These are phyloP conservation scores for Chlorospingus semifuscus DNA, from an alignment of 2,797 vertebrate species.

Conservation along the genomic window DNA sequence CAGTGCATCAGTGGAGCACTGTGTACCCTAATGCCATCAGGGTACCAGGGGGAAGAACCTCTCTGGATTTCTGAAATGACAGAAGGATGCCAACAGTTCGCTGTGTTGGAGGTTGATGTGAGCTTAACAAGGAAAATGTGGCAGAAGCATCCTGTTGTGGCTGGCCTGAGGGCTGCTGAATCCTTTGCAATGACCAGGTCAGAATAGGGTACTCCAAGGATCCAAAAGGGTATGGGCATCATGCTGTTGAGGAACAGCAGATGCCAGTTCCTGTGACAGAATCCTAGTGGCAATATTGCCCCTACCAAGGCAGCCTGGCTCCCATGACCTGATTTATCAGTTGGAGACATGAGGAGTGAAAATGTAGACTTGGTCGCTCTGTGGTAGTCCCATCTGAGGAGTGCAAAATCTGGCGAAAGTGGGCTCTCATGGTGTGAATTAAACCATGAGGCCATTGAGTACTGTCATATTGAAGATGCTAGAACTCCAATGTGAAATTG, in stretches of 20 bases:
- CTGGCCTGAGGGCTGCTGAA: not conserved
- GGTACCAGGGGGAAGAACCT: not conserved
- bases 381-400: not conserved
- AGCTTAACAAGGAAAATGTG: not conserved
- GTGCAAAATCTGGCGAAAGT: not conserved
- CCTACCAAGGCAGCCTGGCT: not conserved
- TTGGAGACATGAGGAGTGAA: not conserved
- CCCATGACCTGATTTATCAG: not conserved
- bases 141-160: not conserved
- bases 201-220: not conserved
- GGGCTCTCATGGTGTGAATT: not conserved
- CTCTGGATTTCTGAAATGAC: not conserved
- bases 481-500: not conserved
- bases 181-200: not conserved
- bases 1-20: not conserved
- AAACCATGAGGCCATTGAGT: not conserved
- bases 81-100: not conserved
- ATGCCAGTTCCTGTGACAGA: accelerated
- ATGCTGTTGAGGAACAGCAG: not conserved
- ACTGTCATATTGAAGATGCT: not conserved
- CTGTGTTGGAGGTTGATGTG: not conserved
- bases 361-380: not conserved
- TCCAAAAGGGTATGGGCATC: accelerated
- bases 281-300: not conserved
- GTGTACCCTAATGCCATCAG: not conserved